phyloP scores from a whole-genome alignment of 1,140 invertebrate species.

The Drosophila auraria region DNA sequence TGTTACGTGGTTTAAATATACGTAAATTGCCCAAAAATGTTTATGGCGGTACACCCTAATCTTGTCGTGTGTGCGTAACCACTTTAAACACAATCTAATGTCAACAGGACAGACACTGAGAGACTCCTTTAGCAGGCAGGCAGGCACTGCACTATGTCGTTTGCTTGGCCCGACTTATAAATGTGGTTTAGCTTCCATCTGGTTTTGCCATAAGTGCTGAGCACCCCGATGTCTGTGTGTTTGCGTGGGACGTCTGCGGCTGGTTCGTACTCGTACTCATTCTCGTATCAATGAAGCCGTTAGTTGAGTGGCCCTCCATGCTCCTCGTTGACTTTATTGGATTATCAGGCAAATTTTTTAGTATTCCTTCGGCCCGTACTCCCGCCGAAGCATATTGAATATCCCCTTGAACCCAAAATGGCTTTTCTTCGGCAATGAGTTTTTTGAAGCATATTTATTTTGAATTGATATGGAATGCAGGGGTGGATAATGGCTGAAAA shows the following conservation, averaged over 20 bases:
- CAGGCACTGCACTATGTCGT: conserved; percentile 43
- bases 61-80: conserved; percentile 47
- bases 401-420: conserved; percentile 50
- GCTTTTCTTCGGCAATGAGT: conserved; percentile 38
- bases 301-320: conserved; percentile 64
- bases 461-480: conserved; percentile 13
- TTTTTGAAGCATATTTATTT: conserved; percentile 47
- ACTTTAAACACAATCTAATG: conserved; percentile 82
- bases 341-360: conserved; percentile 78
- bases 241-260: conserved; percentile 22
- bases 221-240: conserved; percentile 9
- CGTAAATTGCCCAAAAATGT: too few species aligned
- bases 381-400: conserved; percentile 55
- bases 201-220: conserved; percentile 58
- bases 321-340: conserved; percentile 71
- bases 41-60: conserved; percentile 20
- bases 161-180: conserved; percentile 69
- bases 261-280: conserved; percentile 33
- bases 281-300: conserved; percentile 73
- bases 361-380: conserved; percentile 34
- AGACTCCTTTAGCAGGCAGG: conserved; percentile 34
- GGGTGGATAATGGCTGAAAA: conserved; percentile 26
- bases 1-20: not conserved
- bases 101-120: conserved; percentile 65
- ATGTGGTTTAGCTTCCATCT: conserved; percentile 76